These are phyloP conservation scores for Pandemis corylana DNA, from an alignment of 2,888 invertebrate species.

Conservation along the genomic window DNA sequence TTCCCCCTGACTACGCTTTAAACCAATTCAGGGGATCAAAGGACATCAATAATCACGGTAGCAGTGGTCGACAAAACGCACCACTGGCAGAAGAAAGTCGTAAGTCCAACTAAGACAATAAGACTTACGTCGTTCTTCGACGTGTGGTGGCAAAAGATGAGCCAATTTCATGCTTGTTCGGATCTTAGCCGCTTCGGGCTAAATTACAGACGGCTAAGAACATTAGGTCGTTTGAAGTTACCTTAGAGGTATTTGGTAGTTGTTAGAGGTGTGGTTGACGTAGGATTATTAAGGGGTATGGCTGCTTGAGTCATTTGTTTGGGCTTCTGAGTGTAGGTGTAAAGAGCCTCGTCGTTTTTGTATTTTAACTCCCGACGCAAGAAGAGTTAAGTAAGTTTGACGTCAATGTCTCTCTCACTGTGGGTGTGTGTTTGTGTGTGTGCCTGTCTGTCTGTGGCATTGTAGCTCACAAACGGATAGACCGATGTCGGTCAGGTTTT, in stretches of 20 bases:
- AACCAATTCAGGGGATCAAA: slow-evolving; percentile 33
- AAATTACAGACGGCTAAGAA: slow-evolving; percentile 50
- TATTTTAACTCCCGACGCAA: no score
- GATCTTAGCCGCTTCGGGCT: slow-evolving; percentile 37
- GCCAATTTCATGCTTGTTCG: slow-evolving; percentile 44
- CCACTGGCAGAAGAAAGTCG: no score
- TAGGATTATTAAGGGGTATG: slow-evolving; percentile 33
- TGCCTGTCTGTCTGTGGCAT: no score
- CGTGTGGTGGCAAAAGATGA: slow-evolving; percentile 35
- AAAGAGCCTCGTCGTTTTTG: no score
- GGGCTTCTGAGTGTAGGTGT: no score
- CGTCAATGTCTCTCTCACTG: no score
- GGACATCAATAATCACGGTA: slow-evolving; percentile 25
- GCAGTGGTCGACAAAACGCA: slow-evolving; percentile 42
- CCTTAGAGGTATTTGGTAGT: slow-evolving; percentile 53
- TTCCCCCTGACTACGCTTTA: slow-evolving; percentile 24
- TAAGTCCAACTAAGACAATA: no score
- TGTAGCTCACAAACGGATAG: no score
- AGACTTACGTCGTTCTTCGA: no score
- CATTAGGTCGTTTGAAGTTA: slow-evolving; percentile 52
- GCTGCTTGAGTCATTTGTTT: neutral
- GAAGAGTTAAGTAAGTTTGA: no score
- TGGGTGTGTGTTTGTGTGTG: no score
- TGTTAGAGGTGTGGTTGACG: slow-evolving; percentile 43
- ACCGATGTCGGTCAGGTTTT: no score